Evolutionary conservation across 1,140 invertebrate species (phyloP).

Genomic region (Drosophila tropicalis): DNA sequence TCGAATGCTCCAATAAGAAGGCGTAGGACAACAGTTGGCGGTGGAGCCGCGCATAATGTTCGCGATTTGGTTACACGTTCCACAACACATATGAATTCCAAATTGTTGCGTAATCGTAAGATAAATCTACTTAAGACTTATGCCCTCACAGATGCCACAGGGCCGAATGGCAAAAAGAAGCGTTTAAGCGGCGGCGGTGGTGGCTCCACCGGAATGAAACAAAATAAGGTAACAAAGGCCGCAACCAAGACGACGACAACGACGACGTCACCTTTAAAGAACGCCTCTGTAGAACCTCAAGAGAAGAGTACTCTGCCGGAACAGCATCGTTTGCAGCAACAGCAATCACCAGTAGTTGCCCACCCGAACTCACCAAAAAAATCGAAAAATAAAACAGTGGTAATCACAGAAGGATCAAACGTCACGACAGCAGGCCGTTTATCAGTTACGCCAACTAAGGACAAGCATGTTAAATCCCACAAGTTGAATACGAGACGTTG

Average conservation of each 20-base stretch:
- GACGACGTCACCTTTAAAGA: not conserved
- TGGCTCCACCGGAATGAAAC: constrained; percentile 11
- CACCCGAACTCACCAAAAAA: constrained; percentile 13
- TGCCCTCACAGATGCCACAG: constrained; percentile 45
- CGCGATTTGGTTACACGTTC: constrained; percentile 64
- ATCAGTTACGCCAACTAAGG: not conserved
- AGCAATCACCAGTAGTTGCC: constrained; percentile 11
- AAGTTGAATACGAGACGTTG: not conserved
- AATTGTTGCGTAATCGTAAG: constrained; percentile 67
- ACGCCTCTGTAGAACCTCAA: not conserved
- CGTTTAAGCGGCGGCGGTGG: constrained; percentile 52
- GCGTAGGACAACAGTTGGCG: constrained; percentile 27
- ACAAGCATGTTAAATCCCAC: not conserved
- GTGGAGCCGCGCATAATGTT: not conserved
- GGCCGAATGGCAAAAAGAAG: constrained; percentile 28
- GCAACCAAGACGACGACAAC: constrained; percentile 2
- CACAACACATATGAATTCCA: constrained; percentile 64
- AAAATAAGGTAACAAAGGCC: not conserved
- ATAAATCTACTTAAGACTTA: constrained; percentile 64
- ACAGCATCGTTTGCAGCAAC: constrained; percentile 45
- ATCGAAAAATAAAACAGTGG: not conserved
- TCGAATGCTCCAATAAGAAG: not conserved
- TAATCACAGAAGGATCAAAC: not conserved
- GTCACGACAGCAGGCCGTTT: not conserved
- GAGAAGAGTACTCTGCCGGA: constrained; percentile 20